Base-by-base conservation (phyloP, 2,113 vertebrate genomes). In the Pygoscelis antarcticus region DNA sequence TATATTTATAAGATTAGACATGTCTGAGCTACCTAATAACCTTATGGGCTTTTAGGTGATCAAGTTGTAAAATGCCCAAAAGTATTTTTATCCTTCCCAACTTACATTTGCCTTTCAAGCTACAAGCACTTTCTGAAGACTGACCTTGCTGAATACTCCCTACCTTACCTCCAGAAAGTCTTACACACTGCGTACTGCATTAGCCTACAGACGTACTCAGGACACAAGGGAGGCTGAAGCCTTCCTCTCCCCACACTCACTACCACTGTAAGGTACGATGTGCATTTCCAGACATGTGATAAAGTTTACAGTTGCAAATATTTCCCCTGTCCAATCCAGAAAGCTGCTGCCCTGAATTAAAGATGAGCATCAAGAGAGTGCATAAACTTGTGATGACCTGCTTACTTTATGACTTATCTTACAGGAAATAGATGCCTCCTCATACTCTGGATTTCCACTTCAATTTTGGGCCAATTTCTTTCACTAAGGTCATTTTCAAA, bases 1-100 rank as follows among this genome's bases (percentile, higher is more conserved):
- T 86, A 83, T 68, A 78, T 95, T 94, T 64, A 61, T 57, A 86
- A 83, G 93, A 96, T 95, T 77, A 96, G 62, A 76, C 55, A 83
- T 66, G 90, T 94, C 93, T 97, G 95, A 97, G 88, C 93, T 95
- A 95, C 93, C 78, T 95, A 95, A 96, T 77, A 92, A 95, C 81
- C 83, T 94, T 83, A 89, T 3, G 18, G 57, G 81, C 83, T 96
- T 96, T 95, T 38, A 77, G 68, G 75, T 58, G 85, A 95, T 90
- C 88, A 92, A 80, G 62, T 77, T 94, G 87, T 91, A 95, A 92
- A 96, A 96, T 77, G 70, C 90, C 58, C 46, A 6, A 66, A 97
- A 94, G 82, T 93, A 97, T 95, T 97, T 97, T 94, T 92, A 96
- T 88, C 90, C 92, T 86, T 65, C 64, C 66, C 40, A 76, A 83